phyloP scores from a whole-genome alignment of 35 echinoderm and acorn worm species.

The Lytechinus variegatus region DNA sequence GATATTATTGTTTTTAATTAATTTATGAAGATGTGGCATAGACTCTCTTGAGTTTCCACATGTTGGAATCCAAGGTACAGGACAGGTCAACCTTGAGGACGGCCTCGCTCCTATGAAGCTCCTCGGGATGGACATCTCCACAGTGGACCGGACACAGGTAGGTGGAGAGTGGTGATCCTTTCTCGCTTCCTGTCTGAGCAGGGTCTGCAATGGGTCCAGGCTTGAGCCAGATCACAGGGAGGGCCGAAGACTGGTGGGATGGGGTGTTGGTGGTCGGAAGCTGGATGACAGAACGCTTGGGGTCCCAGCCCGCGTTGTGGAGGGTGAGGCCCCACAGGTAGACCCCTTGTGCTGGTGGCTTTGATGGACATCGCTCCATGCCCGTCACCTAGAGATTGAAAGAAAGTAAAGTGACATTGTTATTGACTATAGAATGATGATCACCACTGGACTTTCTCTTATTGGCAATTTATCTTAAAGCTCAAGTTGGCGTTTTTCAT shows the following conservation, averaged over 20 bases:
- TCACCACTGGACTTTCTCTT: no score
- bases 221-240: constrained; percentile 81
- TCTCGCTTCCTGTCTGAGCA: background rate
- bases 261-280: constrained; percentile 14
- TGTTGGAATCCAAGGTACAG: constrained; percentile 41
- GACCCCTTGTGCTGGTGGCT: constrained; percentile 60
- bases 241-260: constrained; percentile 33
- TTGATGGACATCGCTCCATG: constrained; percentile 48
- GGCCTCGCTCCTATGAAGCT: background rate
- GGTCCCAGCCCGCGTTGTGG: constrained; percentile 86
- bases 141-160: background rate
- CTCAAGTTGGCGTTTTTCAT: no score
- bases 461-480: no score
- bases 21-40: constrained; percentile 31
- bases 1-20: no score
- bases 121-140: background rate
- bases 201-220: constrained; percentile 30
- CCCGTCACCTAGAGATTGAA: background rate
- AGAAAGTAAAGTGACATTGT: background rate
- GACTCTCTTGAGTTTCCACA: constrained; percentile 58
- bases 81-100: constrained; percentile 39
- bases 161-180: background rate
- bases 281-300: constrained; percentile 51
- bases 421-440: no score
- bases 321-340: constrained; percentile 78